Evolutionary conservation across 2,113 vertebrate species (phyloP).

Genomic region (Bostrychus sinensis): DNA sequence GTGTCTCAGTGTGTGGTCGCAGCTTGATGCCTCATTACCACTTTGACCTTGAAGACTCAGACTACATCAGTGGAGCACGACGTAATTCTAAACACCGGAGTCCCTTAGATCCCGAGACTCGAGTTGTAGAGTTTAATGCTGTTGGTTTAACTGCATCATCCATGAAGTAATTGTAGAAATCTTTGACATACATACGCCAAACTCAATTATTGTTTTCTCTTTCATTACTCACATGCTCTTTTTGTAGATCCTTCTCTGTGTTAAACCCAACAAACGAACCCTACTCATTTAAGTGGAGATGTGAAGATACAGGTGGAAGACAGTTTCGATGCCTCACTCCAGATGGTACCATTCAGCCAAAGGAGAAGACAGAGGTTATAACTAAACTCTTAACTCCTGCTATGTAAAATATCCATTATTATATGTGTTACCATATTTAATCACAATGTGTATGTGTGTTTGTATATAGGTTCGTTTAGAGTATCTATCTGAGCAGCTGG

Average conservation of each 20-base stretch:
- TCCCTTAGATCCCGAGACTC: constrained; percentile 74
- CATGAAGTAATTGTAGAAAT: constrained; percentile 70
- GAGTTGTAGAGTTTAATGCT: constrained; percentile 84
- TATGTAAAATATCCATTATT: no score
- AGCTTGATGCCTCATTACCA: constrained; percentile 84
- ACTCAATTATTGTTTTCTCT: constrained; percentile 3
- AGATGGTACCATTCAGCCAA: constrained; percentile 78
- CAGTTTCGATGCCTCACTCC: constrained; percentile 85
- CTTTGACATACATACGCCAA: neutral
- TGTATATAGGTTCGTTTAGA: constrained; percentile 83
- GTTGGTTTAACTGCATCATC: constrained; percentile 72
- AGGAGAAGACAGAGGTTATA: constrained; percentile 84
- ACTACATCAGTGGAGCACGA: constrained; percentile 79
- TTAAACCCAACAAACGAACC: constrained; percentile 84
- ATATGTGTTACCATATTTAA: no score
- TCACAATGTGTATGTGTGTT: constrained; percentile 29
- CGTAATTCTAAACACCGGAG: constrained; percentile 61
- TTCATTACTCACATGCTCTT: constrained; percentile 5
- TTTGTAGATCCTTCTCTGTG: constrained; percentile 82
- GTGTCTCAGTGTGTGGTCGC: constrained; percentile 76
- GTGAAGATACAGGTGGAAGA: constrained; percentile 72
- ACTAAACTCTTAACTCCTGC: no score
- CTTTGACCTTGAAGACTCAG: constrained; percentile 87
- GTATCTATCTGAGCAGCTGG: constrained; percentile 79
- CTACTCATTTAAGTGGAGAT: constrained; percentile 86